Evolutionary conservation across 2,113 vertebrate genomes (phyloP).

Genomic region (Brachionichthys hirsutus): DNA sequence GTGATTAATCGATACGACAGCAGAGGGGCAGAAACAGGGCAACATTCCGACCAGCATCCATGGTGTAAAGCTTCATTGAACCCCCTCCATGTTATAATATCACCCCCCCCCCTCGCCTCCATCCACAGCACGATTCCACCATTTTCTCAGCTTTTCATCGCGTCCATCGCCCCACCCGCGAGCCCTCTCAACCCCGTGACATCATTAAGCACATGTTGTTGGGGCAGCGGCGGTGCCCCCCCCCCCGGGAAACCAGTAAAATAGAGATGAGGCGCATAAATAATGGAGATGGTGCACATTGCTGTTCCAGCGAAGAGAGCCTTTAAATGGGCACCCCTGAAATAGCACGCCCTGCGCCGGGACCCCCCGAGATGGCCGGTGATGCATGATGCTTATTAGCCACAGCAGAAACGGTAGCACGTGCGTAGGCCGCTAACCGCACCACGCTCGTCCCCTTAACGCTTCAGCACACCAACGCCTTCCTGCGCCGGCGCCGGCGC

Average conservation of each 20-base stretch:
- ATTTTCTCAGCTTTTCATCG: constrained; percentile 21
- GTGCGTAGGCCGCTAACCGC: constrained; percentile 33
- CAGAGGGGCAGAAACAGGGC: constrained; percentile 24
- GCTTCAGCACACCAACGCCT: constrained; percentile 34
- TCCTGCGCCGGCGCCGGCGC: constrained; percentile 27
- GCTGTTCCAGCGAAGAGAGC: constrained; percentile 77
- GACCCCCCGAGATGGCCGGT: too few relatives aligned
- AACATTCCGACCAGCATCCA: constrained; percentile 46
- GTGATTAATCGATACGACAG: constrained; percentile 60
- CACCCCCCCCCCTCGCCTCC: constrained; percentile 15
- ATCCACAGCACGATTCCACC: constrained; percentile 23
- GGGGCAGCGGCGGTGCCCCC: constrained; percentile 63
- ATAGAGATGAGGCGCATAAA: constrained; percentile 79
- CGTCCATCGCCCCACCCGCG: constrained; percentile 20
- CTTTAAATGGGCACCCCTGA: constrained; percentile 72
- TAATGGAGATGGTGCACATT: constrained; percentile 79
- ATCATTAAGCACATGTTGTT: constrained; percentile 70
- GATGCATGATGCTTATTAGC: constrained; percentile 56
- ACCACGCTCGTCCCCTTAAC: constrained; percentile 37
- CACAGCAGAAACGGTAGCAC: constrained; percentile 27
- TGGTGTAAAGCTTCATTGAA: constrained; percentile 36
- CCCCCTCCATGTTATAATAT: constrained; percentile 42
- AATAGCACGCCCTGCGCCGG: too few relatives aligned
- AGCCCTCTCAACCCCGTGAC: constrained; percentile 62
- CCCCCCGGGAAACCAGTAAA: constrained; percentile 77